Evolutionary conservation across 2,888 invertebrate species (phyloP).

Genomic region (Phyllotreta cruciferae): DNA sequence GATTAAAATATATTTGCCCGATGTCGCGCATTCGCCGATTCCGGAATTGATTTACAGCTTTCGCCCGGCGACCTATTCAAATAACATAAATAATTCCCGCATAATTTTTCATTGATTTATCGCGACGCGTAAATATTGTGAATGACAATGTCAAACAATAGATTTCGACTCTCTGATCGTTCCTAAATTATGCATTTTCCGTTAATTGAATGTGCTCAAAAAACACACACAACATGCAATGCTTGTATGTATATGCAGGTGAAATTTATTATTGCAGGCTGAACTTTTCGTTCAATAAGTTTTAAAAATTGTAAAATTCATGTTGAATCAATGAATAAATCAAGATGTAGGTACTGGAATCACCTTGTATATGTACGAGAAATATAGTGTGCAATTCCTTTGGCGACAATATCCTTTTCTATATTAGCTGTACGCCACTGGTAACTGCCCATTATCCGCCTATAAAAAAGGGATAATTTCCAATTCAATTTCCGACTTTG

Average conservation of each 20-base stretch:
- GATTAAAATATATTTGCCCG: no score
- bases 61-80: background rate
- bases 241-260: background rate
- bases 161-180: slow-evolving; percentile 13
- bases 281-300: no score
- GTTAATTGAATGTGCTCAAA: slow-evolving; percentile 11
- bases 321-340: no score
- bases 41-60: background rate
- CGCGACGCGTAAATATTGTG: slow-evolving; percentile 10
- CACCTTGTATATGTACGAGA: no score
- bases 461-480: slow-evolving; percentile 39
- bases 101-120: slow-evolving; percentile 14
- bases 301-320: no score
- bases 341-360: no score
- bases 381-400: no score
- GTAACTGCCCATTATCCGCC: slow-evolving; percentile 29
- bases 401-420: no score
- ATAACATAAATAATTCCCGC: slow-evolving; percentile 11
- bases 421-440: no score
- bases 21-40: background rate
- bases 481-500: slow-evolving; percentile 46
- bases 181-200: slow-evolving; percentile 16
- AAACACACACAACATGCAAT: background rate
- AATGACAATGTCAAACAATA: slow-evolving; percentile 15
- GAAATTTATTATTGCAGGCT: background rate